These are phyloP conservation scores for Arizona elegans DNA, from an alignment of 2,113 vertebrate genomes.

Conservation along the genomic window DNA sequence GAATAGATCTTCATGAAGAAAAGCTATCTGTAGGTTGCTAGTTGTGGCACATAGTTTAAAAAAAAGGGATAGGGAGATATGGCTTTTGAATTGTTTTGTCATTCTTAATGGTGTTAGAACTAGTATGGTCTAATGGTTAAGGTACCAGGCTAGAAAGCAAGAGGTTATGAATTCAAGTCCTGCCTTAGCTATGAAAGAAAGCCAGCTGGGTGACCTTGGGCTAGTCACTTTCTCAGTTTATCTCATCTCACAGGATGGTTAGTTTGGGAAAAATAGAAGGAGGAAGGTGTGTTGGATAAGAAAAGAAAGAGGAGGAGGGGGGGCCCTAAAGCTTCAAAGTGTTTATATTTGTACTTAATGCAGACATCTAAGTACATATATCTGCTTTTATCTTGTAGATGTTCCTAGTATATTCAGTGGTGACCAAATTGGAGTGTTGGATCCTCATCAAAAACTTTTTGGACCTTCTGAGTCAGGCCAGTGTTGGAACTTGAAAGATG, in stretches of 20 bases:
- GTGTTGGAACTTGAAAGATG: conserved; percentile 94
- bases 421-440: conserved; percentile 96
- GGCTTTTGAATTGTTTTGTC: not conserved
- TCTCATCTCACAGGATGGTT: not conserved
- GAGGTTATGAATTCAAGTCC: not conserved
- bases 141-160: not conserved
- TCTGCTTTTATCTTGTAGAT: conserved; percentile 74
- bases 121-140: not conserved
- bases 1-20: not conserved
- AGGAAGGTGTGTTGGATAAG: not conserved
- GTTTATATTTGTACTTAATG: conserved; percentile 4
- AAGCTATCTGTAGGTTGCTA: not conserved
- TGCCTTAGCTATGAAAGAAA: not conserved
- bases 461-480: conserved; percentile 93
- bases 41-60: not conserved
- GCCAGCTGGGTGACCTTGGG: not conserved
- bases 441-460: conserved; percentile 95
- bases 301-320: not conserved
- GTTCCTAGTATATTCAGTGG: conserved; percentile 98
- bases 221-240: not conserved
- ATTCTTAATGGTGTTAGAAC: not conserved
- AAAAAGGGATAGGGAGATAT: not conserved
- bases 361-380: conserved; percentile 10
- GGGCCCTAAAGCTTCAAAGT: not conserved
- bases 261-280: not conserved